phyloP scores from a whole-genome alignment of 2,888 invertebrate species.

The Apodemia zela region DNA sequence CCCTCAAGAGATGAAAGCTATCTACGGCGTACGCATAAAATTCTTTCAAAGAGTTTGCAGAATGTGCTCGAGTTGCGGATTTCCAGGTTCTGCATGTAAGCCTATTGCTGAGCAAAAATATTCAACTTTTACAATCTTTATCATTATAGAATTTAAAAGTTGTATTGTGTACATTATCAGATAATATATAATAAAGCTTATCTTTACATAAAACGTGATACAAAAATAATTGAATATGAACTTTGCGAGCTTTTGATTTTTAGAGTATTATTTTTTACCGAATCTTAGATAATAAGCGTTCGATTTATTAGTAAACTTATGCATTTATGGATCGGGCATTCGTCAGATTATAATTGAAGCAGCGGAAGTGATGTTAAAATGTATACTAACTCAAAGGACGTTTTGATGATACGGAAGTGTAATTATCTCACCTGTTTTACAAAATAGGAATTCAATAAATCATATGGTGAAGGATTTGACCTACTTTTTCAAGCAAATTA shows the following conservation, averaged over 20 bases:
- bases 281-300: no score
- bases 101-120: background rate
- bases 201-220: background rate
- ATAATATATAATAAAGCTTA: background rate
- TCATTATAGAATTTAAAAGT: background rate
- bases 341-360: no score
- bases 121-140: background rate
- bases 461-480: no score
- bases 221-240: background rate
- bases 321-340: no score
- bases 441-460: no score
- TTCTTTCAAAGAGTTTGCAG: constrained; percentile 3
- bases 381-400: no score
- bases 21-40: background rate
- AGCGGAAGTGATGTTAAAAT: no score
- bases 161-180: background rate
- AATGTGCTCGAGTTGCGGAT: constrained; percentile 1
- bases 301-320: no score
- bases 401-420: no score
- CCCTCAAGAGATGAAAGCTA: background rate
- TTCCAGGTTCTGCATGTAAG: background rate
- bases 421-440: no score
- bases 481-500: no score
- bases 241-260: background rate
- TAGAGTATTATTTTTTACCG: no score